Conservation (phyloP, 2,113 vertebrate genomes). For the Argyrosomus japonicus region DNA sequence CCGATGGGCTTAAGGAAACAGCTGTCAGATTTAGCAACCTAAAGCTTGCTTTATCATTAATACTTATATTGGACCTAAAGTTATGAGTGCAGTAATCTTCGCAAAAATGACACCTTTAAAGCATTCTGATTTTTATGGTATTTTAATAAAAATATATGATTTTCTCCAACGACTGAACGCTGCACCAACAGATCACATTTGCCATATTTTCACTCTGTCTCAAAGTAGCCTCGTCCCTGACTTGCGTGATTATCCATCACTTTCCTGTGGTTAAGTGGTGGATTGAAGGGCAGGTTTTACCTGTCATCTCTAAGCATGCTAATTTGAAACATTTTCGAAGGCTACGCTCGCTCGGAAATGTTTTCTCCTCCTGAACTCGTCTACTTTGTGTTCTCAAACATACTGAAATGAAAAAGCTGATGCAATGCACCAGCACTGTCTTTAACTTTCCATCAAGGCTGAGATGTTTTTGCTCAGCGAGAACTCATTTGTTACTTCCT, state of each 20-base stretch:
- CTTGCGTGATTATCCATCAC: not conserved
- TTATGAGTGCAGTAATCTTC: not conserved
- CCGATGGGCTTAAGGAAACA: too few relatives aligned
- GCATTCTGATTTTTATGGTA: not conserved
- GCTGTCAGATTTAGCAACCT: too few relatives aligned
- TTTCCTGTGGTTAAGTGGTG: not conserved
- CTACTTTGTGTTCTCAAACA: constrained; percentile 43
- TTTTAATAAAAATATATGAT: not conserved
- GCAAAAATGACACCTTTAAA: not conserved
- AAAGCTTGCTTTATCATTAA: not conserved
- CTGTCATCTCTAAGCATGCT: not conserved
- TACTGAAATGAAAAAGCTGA: constrained; percentile 56
- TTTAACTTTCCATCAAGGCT: constrained; percentile 49
- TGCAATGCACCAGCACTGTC: constrained; percentile 30
- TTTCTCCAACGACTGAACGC: not conserved
- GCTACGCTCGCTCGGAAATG: constrained; percentile 11
- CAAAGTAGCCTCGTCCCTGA: not conserved
- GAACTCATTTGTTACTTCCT: constrained; percentile 48
- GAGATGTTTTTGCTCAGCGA: constrained; percentile 26
- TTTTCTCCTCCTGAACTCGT: constrained; percentile 42
- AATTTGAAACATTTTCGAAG: constrained; percentile 37
- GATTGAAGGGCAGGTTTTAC: not conserved
- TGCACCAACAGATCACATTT: not conserved
- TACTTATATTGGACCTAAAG: too few relatives aligned
- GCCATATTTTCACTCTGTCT: not conserved